Base-by-base conservation (phyloP, 64 coral and sea anemone species). In the Dendronephthya gigantea region DNA sequence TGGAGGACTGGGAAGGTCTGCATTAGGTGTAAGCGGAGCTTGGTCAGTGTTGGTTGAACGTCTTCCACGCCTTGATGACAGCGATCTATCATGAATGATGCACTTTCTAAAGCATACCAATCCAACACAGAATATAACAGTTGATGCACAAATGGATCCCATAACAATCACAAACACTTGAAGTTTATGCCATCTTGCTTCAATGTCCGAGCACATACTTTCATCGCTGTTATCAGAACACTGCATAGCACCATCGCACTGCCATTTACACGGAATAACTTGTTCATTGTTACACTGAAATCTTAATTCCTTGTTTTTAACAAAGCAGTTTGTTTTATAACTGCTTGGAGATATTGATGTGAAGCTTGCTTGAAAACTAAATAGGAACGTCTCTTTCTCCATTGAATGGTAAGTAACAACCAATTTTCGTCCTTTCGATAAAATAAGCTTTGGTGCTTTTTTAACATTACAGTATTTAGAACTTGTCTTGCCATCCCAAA, bases 111-210 rank as follows among this genome's bases (percentile, higher is more conserved):
- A 79, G 36, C 72, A 79, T 4, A 79, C 36, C 28, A 79, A 79
- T 79, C 32, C 36, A 36, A 79, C 29, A 35, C 72, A 79, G 36
- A 79, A 79, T 35, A 79, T 79, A 29, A 79, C 36, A 33, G 72
- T 79, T 17, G 72, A 79, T 12, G 72, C 72, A 79, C 72, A 79
- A 33, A 79, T 39, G 36, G 72, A 79, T 16, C 32, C 72, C 72
- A 79, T 79, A 17, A 79, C 36, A 33, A 79, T 79, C 7, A 79
- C 72, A 79, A 79, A 79, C 15, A 79, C 25, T 39, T 79, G 72
- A 36, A 79, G 32, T 79, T 79, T 79, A 2, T 79, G 72, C 72
- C 72, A 79, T 79, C 72, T 79, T 8, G 30, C 72, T 79, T 79
- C 12, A 8, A 34, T 34, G 72, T 79, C 17, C 0, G 72, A 15